phyloP scores from a whole-genome alignment of 2,113 vertebrate species.

The Emydocephalus ijimae region DNA sequence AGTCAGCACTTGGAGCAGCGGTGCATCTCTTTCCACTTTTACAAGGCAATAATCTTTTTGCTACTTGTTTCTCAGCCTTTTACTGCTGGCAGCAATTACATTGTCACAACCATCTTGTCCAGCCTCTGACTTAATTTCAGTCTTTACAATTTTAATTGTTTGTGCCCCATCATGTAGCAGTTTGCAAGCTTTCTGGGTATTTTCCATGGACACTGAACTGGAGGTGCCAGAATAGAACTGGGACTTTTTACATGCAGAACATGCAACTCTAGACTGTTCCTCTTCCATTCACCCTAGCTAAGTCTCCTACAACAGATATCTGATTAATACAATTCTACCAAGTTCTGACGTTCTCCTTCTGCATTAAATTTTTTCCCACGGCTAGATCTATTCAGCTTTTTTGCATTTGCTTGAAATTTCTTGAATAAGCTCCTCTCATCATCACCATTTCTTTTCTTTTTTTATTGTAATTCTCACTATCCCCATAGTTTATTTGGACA shows the following conservation, averaged over 20 bases:
- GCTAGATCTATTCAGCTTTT: neutral
- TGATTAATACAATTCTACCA: neutral
- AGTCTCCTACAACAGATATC: neutral
- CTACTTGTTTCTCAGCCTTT: neutral
- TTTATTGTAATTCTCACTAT: too few relatives aligned
- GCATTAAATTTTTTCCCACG: neutral
- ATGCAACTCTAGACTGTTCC: neutral
- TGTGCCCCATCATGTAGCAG: neutral
- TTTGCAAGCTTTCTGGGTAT: neutral
- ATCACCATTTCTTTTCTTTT: neutral
- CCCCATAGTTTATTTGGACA: neutral
- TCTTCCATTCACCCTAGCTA: neutral
- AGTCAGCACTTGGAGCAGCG: neutral
- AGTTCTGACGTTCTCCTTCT: neutral
- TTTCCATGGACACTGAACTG: neutral
- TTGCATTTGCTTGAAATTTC: neutral
- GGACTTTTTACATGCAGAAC: neutral
- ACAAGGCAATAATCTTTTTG: neutral
- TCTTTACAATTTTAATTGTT: neutral
- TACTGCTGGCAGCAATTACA: neutral
- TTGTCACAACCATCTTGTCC: neutral
- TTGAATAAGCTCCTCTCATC: neutral
- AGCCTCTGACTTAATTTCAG: neutral
- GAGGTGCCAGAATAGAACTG: neutral
- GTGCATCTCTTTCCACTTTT: neutral